Evolutionary conservation across 2,113 vertebrate genomes (phyloP).

Genomic region (Phalacrocorax carbo): DNA sequence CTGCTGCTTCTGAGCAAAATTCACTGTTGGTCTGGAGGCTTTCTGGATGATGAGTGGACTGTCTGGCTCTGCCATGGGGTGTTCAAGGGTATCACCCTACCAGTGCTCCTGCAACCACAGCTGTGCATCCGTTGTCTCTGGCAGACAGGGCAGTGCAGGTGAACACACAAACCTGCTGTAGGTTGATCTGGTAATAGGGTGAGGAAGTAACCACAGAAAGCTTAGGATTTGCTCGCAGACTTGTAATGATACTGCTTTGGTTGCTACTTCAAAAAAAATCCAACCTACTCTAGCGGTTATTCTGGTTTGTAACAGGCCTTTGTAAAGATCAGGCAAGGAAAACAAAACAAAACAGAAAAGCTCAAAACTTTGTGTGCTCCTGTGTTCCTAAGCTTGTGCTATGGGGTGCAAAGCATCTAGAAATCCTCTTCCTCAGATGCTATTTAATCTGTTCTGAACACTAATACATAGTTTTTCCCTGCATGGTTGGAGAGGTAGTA

Average conservation of each 20-base stretch:
- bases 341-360: neutral
- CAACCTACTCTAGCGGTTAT: neutral
- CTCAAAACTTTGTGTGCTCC: neutral
- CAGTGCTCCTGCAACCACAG: fast-evolving
- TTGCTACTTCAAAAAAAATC: neutral
- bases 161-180: neutral
- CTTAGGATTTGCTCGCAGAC: neutral
- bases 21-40: neutral
- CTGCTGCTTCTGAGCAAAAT: neutral
- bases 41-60: neutral
- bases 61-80: neutral
- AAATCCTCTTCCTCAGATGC: neutral
- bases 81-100: neutral
- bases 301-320: neutral
- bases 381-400: neutral
- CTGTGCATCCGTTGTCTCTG: neutral
- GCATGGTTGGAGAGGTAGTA: neutral
- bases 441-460: neutral
- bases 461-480: neutral
- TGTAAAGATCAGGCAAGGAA: neutral
- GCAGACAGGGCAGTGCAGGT: neutral
- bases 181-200: neutral
- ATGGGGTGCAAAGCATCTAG: neutral
- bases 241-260: neutral
- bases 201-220: neutral